These are phyloP conservation scores for Stenchaetothrips biformis DNA, from an alignment of 2,888 invertebrate genomes.

Conservation along the genomic window DNA sequence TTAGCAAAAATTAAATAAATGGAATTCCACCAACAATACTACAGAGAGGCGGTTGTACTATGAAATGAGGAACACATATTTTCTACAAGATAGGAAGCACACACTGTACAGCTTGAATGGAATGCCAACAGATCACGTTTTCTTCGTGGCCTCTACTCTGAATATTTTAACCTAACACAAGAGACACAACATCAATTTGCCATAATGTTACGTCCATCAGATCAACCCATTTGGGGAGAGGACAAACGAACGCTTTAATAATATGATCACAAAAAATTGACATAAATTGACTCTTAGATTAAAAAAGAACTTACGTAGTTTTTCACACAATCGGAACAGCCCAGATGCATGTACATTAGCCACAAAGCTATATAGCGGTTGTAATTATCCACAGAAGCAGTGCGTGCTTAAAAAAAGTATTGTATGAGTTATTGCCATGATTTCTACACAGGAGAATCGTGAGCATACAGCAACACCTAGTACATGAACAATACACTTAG, in stretches of 20 bases:
- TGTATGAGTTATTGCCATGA: neutral
- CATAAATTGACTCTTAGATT: neutral
- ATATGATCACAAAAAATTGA: slow-evolving; percentile 13
- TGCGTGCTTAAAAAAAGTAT: neutral
- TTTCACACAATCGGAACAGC: neutral
- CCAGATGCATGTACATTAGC: neutral
- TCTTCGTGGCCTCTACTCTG: neutral
- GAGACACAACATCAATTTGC: neutral
- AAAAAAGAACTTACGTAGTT: neutral
- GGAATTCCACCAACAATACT: too few species aligned
- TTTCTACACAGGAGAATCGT: neutral
- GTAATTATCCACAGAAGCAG: neutral
- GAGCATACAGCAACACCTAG: neutral
- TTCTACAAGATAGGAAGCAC: slow-evolving; percentile 7
- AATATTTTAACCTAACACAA: neutral
- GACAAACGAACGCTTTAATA: neutral
- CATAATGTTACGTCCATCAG: neutral
- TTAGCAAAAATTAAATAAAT: neutral
- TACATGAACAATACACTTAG: neutral
- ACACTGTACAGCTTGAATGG: neutral
- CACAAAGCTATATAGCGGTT: neutral
- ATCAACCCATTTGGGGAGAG: too few species aligned
- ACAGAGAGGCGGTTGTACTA: neutral
- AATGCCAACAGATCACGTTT: neutral
- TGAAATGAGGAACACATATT: neutral